These are phyloP conservation scores for Ceratitis capitata DNA, from an alignment of 1,140 invertebrate species.

Conservation along the genomic window DNA sequence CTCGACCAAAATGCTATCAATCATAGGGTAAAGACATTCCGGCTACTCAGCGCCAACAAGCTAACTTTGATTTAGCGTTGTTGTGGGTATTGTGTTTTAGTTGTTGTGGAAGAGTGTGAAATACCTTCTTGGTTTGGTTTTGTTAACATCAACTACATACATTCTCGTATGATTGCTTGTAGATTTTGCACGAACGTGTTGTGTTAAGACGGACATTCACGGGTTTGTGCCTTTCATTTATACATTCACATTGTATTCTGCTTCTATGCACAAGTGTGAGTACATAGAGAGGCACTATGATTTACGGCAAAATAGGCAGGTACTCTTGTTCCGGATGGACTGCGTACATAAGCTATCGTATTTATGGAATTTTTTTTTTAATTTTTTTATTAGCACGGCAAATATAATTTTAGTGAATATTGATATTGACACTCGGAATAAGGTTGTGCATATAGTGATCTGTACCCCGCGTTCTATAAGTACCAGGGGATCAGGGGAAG, in stretches of 20 bases:
- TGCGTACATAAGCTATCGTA: too few species aligned
- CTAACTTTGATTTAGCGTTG: neutral
- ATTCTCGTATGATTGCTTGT: neutral
- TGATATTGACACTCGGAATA: too few species aligned
- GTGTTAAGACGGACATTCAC: neutral
- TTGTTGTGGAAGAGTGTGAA: neutral
- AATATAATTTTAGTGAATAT: too few species aligned
- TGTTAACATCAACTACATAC: neutral
- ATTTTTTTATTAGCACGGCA: too few species aligned
- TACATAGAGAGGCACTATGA: neutral
- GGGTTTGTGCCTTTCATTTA: neutral
- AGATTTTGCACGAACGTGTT: neutral
- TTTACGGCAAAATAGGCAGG: neutral
- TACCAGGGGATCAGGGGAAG: too few species aligned
- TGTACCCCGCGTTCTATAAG: too few species aligned
- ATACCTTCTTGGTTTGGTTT: neutral
- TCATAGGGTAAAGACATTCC: neutral
- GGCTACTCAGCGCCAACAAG: neutral
- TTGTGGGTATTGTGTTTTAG: neutral
- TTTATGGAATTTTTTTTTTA: too few species aligned
- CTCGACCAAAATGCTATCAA: conserved; percentile 5
- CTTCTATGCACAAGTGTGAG: neutral
- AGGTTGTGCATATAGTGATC: too few species aligned
- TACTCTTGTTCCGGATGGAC: neutral
- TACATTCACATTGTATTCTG: neutral